These are phyloP conservation scores for Geophilus truncorum DNA, from an alignment of 2,888 invertebrate species.

Conservation along the genomic window DNA sequence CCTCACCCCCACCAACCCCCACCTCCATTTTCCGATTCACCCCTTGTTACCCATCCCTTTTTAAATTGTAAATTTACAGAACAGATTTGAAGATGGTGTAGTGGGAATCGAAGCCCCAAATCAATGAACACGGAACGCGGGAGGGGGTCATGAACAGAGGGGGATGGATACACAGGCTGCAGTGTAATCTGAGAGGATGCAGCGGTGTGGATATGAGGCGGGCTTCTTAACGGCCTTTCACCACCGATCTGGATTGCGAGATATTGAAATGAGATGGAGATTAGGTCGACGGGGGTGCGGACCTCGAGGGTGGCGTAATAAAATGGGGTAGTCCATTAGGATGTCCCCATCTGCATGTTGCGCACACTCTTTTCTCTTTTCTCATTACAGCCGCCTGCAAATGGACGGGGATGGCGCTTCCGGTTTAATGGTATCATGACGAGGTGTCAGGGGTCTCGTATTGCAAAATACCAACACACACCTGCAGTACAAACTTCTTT, in stretches of 20 bases:
- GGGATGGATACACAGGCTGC: neutral
- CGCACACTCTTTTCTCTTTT: slow-evolving; percentile 11
- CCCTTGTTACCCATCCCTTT: neutral
- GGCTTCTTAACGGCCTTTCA: slow-evolving; percentile 13
- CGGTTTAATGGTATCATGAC: neutral
- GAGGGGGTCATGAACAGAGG: neutral
- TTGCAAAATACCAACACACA: slow-evolving; percentile 18
- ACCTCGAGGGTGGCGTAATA: slow-evolving; percentile 28
- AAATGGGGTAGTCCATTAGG: slow-evolving; percentile 32
- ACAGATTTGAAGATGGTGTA: slow-evolving; percentile 12
- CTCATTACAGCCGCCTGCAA: neutral
- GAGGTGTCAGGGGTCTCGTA: slow-evolving; percentile 18
- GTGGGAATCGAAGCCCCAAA: slow-evolving; percentile 29
- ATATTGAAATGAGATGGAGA: slow-evolving; percentile 35
- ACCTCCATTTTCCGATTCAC: neutral
- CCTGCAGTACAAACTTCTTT: slow-evolving; percentile 7
- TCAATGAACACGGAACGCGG: neutral
- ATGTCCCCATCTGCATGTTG: slow-evolving; percentile 14
- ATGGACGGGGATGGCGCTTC: neutral
- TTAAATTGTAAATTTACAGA: slow-evolving; percentile 32
- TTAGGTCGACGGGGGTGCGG: neutral
- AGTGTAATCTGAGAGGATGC: slow-evolving; percentile 5
- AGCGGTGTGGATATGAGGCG: neutral
- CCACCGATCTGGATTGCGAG: slow-evolving; percentile 28
- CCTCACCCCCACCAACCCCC: too few species aligned